Evolutionary conservation across 2,113 vertebrate species (phyloP).

Genomic region (Rhinopomastus cyanomelas): DNA sequence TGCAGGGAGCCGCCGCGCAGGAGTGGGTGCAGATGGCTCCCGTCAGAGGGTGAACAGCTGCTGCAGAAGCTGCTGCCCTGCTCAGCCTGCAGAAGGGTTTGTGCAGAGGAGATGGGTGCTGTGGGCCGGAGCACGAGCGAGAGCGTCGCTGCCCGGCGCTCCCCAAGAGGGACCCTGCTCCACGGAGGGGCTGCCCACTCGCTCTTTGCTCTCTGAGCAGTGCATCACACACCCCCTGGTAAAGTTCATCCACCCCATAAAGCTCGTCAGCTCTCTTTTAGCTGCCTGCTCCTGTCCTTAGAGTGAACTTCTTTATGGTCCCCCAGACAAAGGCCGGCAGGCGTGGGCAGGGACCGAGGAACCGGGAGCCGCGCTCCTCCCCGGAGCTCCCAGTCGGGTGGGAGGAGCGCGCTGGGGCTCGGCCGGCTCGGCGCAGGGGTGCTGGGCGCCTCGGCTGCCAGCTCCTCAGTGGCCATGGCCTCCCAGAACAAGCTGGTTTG

Average conservation of each 20-base stretch:
- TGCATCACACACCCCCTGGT: neutral
- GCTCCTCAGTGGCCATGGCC: neutral
- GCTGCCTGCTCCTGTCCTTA: neutral
- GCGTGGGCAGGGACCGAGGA: constrained; percentile 29
- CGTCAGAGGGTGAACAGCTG: neutral
- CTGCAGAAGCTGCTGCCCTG: neutral
- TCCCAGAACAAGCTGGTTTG: neutral
- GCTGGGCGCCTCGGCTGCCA: neutral
- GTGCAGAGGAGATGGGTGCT: neutral
- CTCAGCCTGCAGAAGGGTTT: neutral
- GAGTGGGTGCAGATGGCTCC: constrained; percentile 35
- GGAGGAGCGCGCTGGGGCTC: neutral
- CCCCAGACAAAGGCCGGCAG: constrained; percentile 48
- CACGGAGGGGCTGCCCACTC: neutral
- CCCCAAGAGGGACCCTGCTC: neutral
- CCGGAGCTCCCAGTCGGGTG: neutral
- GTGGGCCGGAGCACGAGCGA: neutral
- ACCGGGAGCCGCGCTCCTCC: constrained; percentile 16
- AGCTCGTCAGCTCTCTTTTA: neutral
- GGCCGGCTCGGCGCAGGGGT: neutral
- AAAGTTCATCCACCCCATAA: neutral
- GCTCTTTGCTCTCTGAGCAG: neutral
- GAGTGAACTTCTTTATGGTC: neutral
- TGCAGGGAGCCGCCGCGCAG: neutral
- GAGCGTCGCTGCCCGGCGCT: neutral